These are phyloP conservation scores for Quadriops clusia DNA, from an alignment of 2,888 invertebrate species.

Conservation along the genomic window DNA sequence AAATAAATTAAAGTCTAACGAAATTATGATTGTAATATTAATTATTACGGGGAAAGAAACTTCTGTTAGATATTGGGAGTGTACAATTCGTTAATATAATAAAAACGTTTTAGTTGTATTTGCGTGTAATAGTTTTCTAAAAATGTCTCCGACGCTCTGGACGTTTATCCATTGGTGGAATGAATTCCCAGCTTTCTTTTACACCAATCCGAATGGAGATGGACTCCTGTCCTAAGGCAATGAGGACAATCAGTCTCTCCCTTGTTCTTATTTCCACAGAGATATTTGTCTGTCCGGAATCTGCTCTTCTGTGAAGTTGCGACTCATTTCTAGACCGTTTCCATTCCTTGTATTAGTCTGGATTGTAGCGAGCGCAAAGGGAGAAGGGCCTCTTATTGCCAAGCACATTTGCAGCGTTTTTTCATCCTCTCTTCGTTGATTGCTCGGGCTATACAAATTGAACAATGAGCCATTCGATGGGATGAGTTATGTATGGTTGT, in stretches of 20 bases:
- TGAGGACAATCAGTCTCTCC: slow-evolving; percentile 37
- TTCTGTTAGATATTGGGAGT: too few species aligned
- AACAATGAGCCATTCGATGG: slow-evolving; percentile 9
- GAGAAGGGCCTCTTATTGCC: slow-evolving; percentile 18
- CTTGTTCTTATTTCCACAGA: slow-evolving; percentile 32
- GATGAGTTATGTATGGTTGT: neutral
- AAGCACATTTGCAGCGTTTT: neutral
- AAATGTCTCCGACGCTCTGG: too few species aligned
- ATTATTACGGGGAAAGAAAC: too few species aligned
- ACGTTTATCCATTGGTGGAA: slow-evolving; percentile 23
- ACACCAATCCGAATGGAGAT: slow-evolving; percentile 29
- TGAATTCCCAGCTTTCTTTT: slow-evolving; percentile 15
- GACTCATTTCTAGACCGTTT: slow-evolving; percentile 28
- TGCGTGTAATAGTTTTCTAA: too few species aligned
- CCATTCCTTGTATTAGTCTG: slow-evolving; percentile 25
- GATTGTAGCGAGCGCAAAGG: slow-evolving; percentile 23
- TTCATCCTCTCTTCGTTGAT: slow-evolving; percentile 11
- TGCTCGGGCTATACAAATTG: slow-evolving; percentile 15
- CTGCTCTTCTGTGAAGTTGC: slow-evolving; percentile 27
- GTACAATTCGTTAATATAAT: too few species aligned
- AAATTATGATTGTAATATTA: too few species aligned
- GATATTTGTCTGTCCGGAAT: slow-evolving; percentile 31
- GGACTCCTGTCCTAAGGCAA: slow-evolving; percentile 35
- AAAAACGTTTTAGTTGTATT: too few species aligned
- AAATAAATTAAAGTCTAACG: too few species aligned